These are phyloP conservation scores for Isotomurus palustris DNA, from an alignment of 2,888 invertebrate species.

Conservation along the genomic window DNA sequence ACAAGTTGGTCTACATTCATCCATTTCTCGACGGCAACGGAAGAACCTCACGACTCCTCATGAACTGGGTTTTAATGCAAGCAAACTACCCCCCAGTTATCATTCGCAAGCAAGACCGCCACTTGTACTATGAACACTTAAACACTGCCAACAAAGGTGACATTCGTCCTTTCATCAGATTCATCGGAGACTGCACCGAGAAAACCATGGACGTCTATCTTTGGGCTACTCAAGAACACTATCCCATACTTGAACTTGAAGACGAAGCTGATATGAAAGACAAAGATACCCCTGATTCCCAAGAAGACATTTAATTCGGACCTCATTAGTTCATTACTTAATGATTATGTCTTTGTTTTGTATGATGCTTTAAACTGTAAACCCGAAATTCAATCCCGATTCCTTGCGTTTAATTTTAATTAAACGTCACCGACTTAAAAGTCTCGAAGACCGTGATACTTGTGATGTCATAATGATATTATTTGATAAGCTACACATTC, in stretches of 20 bases:
- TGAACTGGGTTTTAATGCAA: constrained; percentile 93
- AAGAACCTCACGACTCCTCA: constrained; percentile 85
- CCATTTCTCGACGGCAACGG: constrained; percentile 97
- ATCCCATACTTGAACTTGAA: constrained; percentile 29
- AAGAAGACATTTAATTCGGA: background rate
- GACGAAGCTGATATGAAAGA: constrained; percentile 9
- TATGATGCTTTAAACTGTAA: background rate
- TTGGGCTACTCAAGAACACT: constrained; percentile 68
- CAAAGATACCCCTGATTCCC: background rate
- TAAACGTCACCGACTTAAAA: background rate
- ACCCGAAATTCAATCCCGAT: background rate
- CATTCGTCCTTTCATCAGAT: constrained; percentile 89
- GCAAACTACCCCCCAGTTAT: constrained; percentile 95
- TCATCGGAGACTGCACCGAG: constrained; percentile 89
- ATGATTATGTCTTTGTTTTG: background rate
- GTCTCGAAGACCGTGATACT: too few species aligned
- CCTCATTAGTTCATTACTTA: background rate
- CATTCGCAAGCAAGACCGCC: constrained; percentile 73
- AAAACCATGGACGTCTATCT: constrained; percentile 80
- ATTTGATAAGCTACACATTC: too few species aligned
- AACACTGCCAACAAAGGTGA: constrained; percentile 92
- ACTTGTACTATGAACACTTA: constrained; percentile 59
- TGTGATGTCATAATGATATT: background rate
- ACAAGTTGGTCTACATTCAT: constrained; percentile 86
- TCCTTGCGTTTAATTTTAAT: background rate